These are phyloP conservation scores for Orestias chungarensis DNA, from an alignment of 2,797 vertebrate genomes.

Conservation along the genomic window DNA sequence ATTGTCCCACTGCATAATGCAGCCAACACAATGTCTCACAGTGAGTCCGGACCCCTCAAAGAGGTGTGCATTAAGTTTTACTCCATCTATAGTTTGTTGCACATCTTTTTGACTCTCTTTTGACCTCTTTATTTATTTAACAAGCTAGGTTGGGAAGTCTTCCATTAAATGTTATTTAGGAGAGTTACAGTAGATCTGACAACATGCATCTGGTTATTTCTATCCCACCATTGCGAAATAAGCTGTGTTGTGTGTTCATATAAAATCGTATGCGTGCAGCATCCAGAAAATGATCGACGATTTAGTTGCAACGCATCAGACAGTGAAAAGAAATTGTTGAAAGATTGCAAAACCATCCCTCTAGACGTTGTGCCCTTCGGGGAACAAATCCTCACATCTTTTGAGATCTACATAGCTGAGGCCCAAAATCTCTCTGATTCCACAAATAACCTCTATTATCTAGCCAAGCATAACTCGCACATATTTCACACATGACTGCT, in stretches of 20 bases:
- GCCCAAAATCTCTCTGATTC: constrained; percentile 2
- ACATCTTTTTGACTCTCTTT: background rate
- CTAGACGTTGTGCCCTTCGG: background rate
- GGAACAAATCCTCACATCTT: background rate
- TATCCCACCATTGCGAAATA: too few species aligned
- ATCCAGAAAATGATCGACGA: background rate
- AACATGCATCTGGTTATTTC: background rate
- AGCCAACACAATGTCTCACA: background rate
- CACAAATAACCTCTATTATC: background rate
- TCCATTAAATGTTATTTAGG: background rate
- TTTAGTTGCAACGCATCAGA: background rate
- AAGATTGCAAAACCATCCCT: background rate
- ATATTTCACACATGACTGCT: constrained; percentile 63
- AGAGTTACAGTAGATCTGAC: background rate
- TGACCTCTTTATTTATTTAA: too few species aligned
- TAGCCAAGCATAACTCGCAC: constrained; percentile 20
- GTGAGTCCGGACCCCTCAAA: background rate
- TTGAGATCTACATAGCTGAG: background rate
- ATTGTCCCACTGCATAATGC: background rate
- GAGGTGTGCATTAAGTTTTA: background rate
- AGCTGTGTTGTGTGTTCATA: background rate
- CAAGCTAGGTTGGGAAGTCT: too few species aligned
- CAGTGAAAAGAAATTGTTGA: background rate
- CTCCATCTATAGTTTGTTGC: background rate
- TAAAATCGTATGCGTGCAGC: background rate